phyloP scores from a whole-genome alignment of 2,113 vertebrate genomes.

The Danionella cerebrum region DNA sequence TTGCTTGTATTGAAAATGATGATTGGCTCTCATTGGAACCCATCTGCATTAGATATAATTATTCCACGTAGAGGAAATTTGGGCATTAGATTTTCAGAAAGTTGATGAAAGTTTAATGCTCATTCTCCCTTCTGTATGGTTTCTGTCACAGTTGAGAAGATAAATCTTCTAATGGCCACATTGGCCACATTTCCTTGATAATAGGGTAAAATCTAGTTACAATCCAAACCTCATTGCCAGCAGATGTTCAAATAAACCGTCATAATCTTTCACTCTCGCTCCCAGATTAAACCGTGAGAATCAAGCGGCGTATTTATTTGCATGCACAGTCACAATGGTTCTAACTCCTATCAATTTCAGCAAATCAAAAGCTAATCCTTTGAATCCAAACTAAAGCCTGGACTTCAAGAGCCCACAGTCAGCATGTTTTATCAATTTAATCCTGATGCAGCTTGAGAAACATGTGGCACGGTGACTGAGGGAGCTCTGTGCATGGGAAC shows the following conservation, averaged over 20 bases:
- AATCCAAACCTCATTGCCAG: conserved; percentile 33
- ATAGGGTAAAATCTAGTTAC: conserved; percentile 21
- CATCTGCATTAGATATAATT: no score
- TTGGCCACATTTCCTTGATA: conserved; percentile 5
- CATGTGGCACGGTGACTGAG: not conserved
- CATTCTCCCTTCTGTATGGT: not conserved
- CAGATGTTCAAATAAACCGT: conserved; percentile 39
- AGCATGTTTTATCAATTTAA: conserved; percentile 19
- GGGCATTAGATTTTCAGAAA: no score
- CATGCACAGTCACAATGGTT: conserved; percentile 26
- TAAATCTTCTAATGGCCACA: conserved; percentile 10
- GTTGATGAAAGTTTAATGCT: no score
- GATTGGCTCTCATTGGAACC: no score
- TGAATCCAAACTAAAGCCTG: conserved; percentile 35
- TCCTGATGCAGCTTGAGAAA: conserved; percentile 17
- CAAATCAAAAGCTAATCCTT: conserved; percentile 42
- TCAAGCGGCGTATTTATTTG: conserved; percentile 25
- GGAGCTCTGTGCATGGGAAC: not conserved
- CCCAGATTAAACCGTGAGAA: conserved; percentile 9
- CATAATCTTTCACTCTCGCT: conserved; percentile 23
- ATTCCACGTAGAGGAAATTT: no score
- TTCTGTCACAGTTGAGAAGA: not conserved
- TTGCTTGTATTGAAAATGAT: no score
- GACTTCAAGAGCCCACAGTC: conserved; percentile 23
- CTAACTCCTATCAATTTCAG: conserved; percentile 37